Conservation (phyloP, 2,113 vertebrate genomes). For the Agelaius phoeniceus region DNA sequence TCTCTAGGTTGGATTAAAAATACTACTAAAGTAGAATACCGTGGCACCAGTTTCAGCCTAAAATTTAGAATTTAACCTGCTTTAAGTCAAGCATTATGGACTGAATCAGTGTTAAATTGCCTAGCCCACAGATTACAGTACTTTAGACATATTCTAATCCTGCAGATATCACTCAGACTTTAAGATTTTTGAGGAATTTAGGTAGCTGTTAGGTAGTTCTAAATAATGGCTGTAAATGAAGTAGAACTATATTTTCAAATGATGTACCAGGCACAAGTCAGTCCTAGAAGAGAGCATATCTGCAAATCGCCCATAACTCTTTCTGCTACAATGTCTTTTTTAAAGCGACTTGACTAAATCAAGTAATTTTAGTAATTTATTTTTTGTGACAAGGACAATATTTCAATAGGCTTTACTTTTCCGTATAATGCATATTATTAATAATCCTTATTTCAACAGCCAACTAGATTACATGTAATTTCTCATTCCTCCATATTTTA, state of each 20-base stretch:
- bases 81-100: neutral
- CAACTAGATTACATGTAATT: neutral
- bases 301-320: neutral
- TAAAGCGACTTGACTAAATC: neutral
- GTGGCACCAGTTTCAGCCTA: neutral
- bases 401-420: constrained; percentile 4
- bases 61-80: neutral
- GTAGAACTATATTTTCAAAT: neutral
- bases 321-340: neutral
- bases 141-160: neutral
- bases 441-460: neutral
- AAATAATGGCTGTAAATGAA: neutral
- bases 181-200: neutral
- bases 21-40: neutral
- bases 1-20: neutral
- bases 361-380: constrained; percentile 11
- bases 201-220: neutral
- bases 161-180: neutral
- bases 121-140: neutral
- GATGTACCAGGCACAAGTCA: neutral
- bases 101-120: neutral
- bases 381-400: neutral
- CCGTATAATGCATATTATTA: neutral
- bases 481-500: neutral
- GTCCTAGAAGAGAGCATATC: neutral